These are phyloP conservation scores for Hippasteria phrygiana DNA, from an alignment of 53 echinoderm and acorn worm species.

Conservation along the genomic window DNA sequence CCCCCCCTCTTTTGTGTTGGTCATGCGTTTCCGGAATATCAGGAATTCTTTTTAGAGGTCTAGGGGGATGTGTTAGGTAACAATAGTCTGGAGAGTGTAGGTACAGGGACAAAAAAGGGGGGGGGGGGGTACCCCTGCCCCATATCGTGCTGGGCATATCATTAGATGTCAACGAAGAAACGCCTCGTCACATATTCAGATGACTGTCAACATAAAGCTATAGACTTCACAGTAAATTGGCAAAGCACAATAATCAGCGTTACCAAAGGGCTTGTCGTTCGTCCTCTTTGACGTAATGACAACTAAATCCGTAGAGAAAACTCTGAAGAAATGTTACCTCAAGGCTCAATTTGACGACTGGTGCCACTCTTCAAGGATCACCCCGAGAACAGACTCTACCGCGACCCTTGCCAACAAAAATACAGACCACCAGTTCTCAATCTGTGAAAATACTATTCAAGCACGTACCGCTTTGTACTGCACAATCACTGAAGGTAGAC, in stretches of 20 bases:
- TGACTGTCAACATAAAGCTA: not conserved
- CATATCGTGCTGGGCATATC: not conserved
- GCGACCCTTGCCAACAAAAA: not conserved
- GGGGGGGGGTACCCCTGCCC: not conserved
- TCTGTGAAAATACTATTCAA: not conserved
- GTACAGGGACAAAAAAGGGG: not conserved
- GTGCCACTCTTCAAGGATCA: conserved; percentile 33
- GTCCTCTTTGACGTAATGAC: conserved; percentile 27
- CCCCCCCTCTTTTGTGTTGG: no score
- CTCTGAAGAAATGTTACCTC: not conserved
- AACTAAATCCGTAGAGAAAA: conserved; percentile 14
- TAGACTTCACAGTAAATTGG: not conserved
- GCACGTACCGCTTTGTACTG: conserved; percentile 46
- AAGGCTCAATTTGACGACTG: conserved; percentile 22
- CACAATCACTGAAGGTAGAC: conserved; percentile 14
- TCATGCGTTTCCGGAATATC: no score
- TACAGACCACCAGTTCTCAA: conserved; percentile 5
- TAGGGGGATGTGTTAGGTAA: no score
- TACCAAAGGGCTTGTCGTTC: conserved; percentile 19
- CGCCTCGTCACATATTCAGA: not conserved
- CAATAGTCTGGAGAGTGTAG: no score
- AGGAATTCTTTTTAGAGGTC: no score
- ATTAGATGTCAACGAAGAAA: not conserved
- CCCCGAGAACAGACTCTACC: not conserved
- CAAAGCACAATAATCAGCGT: not conserved